phyloP scores from a whole-genome alignment of 2,888 invertebrate species.

The Pollenia labialis region DNA sequence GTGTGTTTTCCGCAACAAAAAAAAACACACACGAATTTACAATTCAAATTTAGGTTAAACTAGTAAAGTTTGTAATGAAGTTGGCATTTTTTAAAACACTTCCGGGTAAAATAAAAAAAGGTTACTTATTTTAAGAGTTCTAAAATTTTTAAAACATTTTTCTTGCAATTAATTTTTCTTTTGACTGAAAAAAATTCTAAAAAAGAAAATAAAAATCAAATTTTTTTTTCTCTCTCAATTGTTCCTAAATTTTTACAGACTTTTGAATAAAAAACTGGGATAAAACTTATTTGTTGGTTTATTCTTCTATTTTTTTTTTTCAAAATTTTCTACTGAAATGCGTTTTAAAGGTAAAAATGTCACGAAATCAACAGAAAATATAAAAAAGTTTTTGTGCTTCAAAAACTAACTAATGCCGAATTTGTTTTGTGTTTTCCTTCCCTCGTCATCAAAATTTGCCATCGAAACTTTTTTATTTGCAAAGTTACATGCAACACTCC shows the following conservation, averaged over 20 bases:
- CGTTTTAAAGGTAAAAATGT: slow-evolving; percentile 27
- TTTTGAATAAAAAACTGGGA: slow-evolving; percentile 16
- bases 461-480: slow-evolving; percentile 9
- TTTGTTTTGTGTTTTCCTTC: not conserved
- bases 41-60: slow-evolving; percentile 30
- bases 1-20: not conserved
- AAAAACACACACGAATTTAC: slow-evolving; percentile 7
- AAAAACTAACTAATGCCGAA: slow-evolving; percentile 40
- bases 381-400: slow-evolving; percentile 6
- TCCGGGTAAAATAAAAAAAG: not conserved
- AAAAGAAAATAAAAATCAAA: not conserved
- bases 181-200: not conserved
- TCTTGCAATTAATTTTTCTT: not conserved
- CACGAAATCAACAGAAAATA: slow-evolving; percentile 1
- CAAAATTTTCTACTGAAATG: slow-evolving; percentile 14
- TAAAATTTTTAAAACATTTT: not conserved
- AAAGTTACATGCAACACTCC: slow-evolving; percentile 20
- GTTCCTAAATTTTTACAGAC: not conserved
- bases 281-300: slow-evolving; percentile 15
- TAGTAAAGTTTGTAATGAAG: not conserved
- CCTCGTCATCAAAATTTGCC: slow-evolving; percentile 20
- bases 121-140: not conserved
- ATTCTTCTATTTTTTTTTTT: slow-evolving; percentile 7
- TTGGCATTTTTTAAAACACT: not conserved
- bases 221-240: not conserved